Conservation (phyloP, 1,140 invertebrate genomes). For the Bombus confusus region DNA sequence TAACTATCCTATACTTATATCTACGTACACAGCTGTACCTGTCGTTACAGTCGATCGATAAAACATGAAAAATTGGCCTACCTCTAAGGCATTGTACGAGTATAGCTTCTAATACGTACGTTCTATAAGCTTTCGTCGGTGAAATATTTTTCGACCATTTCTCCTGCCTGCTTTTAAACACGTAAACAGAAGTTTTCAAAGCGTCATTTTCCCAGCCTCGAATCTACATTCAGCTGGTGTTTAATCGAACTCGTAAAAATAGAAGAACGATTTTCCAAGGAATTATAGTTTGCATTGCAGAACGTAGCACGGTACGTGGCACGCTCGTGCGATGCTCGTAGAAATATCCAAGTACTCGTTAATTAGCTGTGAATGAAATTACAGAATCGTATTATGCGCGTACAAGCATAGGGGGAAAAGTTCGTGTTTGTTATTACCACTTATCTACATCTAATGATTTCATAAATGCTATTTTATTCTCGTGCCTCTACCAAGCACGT, state of each 20-base stretch:
- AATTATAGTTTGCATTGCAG: not conserved
- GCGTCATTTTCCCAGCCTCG: not conserved
- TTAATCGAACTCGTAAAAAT: not conserved
- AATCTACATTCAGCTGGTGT: not conserved
- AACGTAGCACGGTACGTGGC: not conserved
- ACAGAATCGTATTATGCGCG: not conserved
- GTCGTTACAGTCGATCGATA: not conserved
- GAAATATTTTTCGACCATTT: not conserved
- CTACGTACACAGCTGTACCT: not conserved
- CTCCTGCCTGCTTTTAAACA: too few species aligned
- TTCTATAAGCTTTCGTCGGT: not conserved
- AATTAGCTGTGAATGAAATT: not conserved
- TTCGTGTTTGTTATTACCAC: constrained; percentile 1
- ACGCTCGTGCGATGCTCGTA: not conserved
- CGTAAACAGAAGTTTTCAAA: not conserved
- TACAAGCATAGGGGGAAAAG: not conserved
- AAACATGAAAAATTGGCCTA: not conserved
- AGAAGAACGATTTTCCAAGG: not conserved
- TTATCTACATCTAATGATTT: not conserved
- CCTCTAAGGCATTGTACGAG: not conserved
- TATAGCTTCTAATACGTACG: not conserved
- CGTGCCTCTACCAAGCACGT: not conserved
- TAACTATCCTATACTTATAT: not conserved
- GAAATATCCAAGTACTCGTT: not conserved
- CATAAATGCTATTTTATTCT: not conserved